Evolutionary conservation across 2,888 invertebrate genomes (phyloP), one percentile per base, ranked within the genome.

Genomic region (Habroteleia sp.): DNA sequence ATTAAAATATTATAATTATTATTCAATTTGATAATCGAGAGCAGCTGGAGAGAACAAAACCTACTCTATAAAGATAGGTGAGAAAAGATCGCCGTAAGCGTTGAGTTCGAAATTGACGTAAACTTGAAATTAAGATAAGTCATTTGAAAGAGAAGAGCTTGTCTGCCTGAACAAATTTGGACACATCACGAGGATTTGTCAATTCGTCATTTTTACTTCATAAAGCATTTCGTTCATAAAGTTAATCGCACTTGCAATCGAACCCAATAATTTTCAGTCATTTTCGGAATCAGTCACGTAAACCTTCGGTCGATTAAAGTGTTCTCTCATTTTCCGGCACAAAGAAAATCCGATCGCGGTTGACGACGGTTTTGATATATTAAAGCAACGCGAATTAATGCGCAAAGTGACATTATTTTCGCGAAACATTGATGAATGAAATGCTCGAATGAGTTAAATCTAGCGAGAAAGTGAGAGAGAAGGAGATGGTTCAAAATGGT

Each of bases 181-280:
- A 23, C 27, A n/a, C n/a, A n/a, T n/a, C n/a, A n/a, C 16, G 31
- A 6, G 65, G 65, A 65, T 65, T 66, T 66, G 65, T 66, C 54
- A 66, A 66, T 66, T 27, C 54, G 54, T 66, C 66, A 66, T 66
- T 66, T 66, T 66, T 48, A 56, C 39, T 66, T 66, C 66, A 56
- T 56, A 48, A 46, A 56, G 66, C 66, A 54, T 46, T 52, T 11
- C 50, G 42, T n/a, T n/a, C n/a, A n/a, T n/a, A n/a, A 33, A 50
- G 62, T 41, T 42, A 33, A 52, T 37, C 48, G 66, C 66, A 48
- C 48, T 66, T 66, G 56, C 56, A 66, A 66, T 66, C 56, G 66
- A 56, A 54, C 56, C 56, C 56, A 48, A 66, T 66, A 56, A 66
- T 66, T 65, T 65, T 66, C 66, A 50, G 63, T 50, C 37, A 23